Percentiles rank a stretch among this genome's conserved stretches.
These are phyloP conservation scores for Ylistrum balloti DNA, from an alignment of 1,140 invertebrate genomes.

Conservation along the genomic window DNA sequence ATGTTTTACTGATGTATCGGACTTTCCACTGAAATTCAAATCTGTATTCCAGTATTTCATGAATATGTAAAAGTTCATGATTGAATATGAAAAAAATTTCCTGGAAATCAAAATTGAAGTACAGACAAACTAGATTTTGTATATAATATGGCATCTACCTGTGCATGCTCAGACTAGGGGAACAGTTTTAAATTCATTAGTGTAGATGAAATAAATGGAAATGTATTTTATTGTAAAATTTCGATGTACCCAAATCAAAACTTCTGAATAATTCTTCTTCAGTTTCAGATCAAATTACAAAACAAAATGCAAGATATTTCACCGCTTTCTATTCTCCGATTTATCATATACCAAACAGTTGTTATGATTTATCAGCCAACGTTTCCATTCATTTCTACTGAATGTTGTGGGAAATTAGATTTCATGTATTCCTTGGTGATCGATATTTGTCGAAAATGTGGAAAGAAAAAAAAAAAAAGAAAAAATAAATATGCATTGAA, in stretches of 20 bases:
- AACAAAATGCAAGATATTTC: not conserved
- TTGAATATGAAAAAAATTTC: too few relatives aligned
- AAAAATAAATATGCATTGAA: slow-evolving; percentile 14
- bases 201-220: too few relatives aligned
- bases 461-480: slow-evolving; percentile 2
- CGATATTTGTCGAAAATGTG: not conserved
- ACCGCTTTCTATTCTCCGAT: not conserved
- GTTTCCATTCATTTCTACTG: not conserved
- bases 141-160: too few relatives aligned
- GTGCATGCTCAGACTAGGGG: too few relatives aligned
- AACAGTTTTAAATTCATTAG: too few relatives aligned
- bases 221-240: not conserved
- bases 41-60: too few relatives aligned
- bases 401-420: not conserved
- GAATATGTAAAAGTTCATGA: too few relatives aligned
- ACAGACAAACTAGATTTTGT: not conserved
- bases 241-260: not conserved
- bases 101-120: not conserved
- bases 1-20: too few relatives aligned
- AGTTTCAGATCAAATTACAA: not conserved
- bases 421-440: not conserved
- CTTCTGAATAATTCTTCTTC: not conserved
- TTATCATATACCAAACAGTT: not conserved
- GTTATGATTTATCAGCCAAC: not conserved
- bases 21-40: too few relatives aligned